Percentiles rank a stretch among this genome's conserved stretches.
phyloP scores from a whole-genome alignment of 2,113 vertebrate species.

The Amia ocellicauda region DNA sequence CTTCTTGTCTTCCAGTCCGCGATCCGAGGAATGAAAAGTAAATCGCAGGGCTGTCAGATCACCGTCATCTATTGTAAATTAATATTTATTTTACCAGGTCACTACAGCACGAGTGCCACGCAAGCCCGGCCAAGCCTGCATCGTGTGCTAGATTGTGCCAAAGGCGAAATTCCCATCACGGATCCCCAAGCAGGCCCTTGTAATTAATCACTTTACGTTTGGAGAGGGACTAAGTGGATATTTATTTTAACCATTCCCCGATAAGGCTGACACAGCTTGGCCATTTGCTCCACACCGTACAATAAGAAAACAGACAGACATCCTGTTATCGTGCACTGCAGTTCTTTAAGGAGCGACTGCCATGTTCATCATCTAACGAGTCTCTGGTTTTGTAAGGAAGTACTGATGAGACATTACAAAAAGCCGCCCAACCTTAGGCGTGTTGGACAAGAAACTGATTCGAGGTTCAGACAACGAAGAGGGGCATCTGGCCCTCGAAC shows the following conservation, averaged over 20 bases:
- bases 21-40: conserved; percentile 14
- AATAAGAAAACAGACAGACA: conserved; percentile 6
- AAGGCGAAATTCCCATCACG: conserved; percentile 14
- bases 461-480: too few species aligned
- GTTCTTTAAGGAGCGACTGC: background rate
- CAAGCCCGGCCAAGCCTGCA: background rate
- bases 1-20: conserved; percentile 56
- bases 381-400: too few species aligned
- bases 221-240: background rate
- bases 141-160: conserved; percentile 1
- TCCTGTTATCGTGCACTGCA: background rate
- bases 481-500: too few species aligned
- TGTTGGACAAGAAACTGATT: too few species aligned
- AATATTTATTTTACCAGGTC: background rate
- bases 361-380: background rate
- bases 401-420: too few species aligned
- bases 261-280: background rate
- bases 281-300: background rate
- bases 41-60: conserved; percentile 2
- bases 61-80: conserved; percentile 26
- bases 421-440: too few species aligned
- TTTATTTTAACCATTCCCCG: background rate
- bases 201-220: conserved; percentile 7
- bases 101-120: conserved; percentile 5
- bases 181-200: background rate